These are phyloP conservation scores for Ganaspis brasiliensis DNA, from an alignment of 2,888 invertebrate genomes.

Conservation along the genomic window DNA sequence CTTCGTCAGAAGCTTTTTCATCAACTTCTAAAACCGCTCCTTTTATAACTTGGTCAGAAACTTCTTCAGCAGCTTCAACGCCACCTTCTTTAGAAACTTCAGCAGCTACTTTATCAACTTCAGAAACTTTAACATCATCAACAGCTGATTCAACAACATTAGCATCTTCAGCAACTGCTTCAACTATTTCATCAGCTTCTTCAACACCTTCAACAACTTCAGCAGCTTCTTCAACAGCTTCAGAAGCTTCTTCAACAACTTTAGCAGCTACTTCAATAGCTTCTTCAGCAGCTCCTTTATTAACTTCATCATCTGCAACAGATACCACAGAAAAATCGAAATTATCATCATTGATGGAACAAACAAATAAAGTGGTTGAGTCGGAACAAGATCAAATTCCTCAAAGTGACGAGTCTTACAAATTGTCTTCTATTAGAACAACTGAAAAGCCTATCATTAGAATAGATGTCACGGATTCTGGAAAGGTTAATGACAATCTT, in stretches of 20 bases:
- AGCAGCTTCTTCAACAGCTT: neutral
- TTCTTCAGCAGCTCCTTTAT: neutral
- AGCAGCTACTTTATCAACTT: no score
- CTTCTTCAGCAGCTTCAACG: neutral
- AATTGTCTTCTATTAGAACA: slow-evolving; percentile 46
- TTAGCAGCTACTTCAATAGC: neutral
- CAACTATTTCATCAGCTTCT: neutral
- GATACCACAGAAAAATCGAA: neutral
- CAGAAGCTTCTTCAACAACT: neutral
- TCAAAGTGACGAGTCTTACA: slow-evolving; percentile 6
- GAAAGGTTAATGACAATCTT: slow-evolving; percentile 49
- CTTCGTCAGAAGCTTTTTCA: neutral
- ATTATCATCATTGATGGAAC: neutral
- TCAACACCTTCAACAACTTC: neutral
- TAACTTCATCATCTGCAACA: neutral
- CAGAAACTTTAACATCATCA: neutral
- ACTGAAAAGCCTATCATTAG: slow-evolving; percentile 67
- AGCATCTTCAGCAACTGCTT: neutral
- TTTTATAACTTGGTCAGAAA: neutral
- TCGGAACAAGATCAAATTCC: slow-evolving; percentile 2
- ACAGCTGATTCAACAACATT: neutral
- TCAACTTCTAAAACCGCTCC: neutral
- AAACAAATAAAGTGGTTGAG: neutral
- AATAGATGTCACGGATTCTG: slow-evolving; percentile 63
- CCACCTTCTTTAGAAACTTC: neutral